Percentiles rank a stretch among this genome's conserved stretches.
Evolutionary conservation across 2,113 vertebrate genomes (phyloP).

Genomic region (Platichthys stellatus): DNA sequence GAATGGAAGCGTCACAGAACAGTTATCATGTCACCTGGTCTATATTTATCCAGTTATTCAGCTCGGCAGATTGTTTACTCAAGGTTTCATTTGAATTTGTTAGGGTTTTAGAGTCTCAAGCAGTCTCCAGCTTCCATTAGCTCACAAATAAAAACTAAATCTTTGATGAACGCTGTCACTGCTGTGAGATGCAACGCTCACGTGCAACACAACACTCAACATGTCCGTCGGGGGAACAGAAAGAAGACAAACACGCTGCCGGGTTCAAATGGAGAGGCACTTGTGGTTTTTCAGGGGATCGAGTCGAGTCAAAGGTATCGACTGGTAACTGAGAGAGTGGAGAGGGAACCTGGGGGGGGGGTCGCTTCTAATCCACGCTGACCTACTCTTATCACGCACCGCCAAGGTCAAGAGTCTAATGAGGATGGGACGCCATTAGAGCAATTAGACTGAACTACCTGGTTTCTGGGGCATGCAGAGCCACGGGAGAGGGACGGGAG

Average conservation of each 20-base stretch:
- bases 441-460: constrained; percentile 79
- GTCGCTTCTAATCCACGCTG: constrained; percentile 73
- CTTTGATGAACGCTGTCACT: not conserved
- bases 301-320: constrained; percentile 63
- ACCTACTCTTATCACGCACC: constrained; percentile 75
- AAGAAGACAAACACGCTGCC: not conserved
- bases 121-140: not conserved
- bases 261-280: constrained; percentile 41
- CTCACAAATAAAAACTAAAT: not conserved
- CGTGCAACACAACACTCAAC: not conserved
- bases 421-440: constrained; percentile 79
- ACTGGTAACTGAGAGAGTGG: constrained; percentile 60
- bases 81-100: no score
- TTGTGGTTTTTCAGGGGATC: constrained; percentile 37
- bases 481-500: constrained; percentile 28
- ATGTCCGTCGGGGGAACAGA: not conserved
- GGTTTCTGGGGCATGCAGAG: constrained; percentile 75
- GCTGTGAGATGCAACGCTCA: not conserved
- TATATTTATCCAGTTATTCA: not conserved
- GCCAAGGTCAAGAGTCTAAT: constrained; percentile 82
- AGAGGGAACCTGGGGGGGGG: constrained; percentile 52
- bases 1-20: not conserved
- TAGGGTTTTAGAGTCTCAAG: no score
- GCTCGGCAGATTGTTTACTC: no score
- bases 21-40: not conserved